These are phyloP conservation scores for Cristatella mucedo DNA, from an alignment of 2,888 invertebrate genomes.

Conservation along the genomic window DNA sequence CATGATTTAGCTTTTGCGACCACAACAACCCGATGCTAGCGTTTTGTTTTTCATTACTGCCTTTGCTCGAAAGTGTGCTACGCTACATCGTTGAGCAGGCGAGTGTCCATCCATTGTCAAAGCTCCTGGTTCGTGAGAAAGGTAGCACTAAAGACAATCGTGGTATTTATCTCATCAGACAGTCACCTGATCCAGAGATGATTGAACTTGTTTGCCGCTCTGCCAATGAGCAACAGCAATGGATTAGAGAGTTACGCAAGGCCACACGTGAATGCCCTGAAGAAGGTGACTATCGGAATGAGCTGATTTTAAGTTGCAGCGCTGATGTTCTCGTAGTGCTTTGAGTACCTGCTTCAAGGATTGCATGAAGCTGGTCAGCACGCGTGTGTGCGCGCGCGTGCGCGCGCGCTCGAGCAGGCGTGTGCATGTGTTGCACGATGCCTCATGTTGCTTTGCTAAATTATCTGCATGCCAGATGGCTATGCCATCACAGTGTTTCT, in stretches of 20 bases:
- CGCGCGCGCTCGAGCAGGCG: too few species aligned
- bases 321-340: too few species aligned
- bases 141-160: constrained; percentile 66
- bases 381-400: too few species aligned
- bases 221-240: constrained; percentile 71
- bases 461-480: too few species aligned
- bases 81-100: constrained; percentile 45
- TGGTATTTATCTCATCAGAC: constrained; percentile 79
- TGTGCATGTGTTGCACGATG: too few species aligned
- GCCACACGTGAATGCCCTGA: constrained; percentile 72
- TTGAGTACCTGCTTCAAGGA: too few species aligned
- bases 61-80: background rate
- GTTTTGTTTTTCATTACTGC: background rate
- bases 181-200: constrained; percentile 82
- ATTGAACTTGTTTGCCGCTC: constrained; percentile 72
- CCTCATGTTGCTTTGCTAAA: too few species aligned
- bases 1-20: too few species aligned
- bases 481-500: too few species aligned
- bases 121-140: constrained; percentile 77
- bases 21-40: background rate
- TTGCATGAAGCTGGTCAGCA: too few species aligned
- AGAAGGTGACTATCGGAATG: constrained; percentile 24
- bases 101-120: constrained; percentile 77
- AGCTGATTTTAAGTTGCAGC: too few species aligned
- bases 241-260: constrained; percentile 70